Percentiles rank a stretch among this genome's conserved stretches.
Evolutionary conservation across 2,113 vertebrate species (phyloP).

Genomic region (human): DNA sequence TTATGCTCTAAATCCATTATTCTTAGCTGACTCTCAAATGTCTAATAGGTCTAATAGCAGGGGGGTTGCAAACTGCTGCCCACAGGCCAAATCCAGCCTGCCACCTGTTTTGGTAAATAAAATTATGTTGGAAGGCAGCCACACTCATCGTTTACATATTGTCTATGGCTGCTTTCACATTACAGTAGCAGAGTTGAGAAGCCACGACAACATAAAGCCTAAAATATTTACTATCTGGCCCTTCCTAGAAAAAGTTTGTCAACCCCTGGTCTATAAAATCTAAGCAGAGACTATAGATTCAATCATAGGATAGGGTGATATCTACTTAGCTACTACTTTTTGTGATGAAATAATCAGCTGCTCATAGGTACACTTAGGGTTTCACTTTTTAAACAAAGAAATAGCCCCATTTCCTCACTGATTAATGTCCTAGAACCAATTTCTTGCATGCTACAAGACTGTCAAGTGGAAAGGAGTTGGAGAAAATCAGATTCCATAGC

Average conservation of each 20-base stretch:
- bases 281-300: slow-evolving; percentile 13
- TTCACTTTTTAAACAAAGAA: slow-evolving; percentile 51
- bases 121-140: slow-evolving; percentile 13
- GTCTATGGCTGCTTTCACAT: neutral
- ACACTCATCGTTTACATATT: neutral
- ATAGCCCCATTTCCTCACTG: slow-evolving; percentile 28
- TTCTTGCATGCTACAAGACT: neutral
- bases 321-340: neutral
- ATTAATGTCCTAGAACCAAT: neutral
- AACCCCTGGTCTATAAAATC: neutral
- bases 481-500: slow-evolving; percentile 3
- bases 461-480: neutral
- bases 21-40: neutral
- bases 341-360: neutral
- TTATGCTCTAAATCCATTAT: neutral
- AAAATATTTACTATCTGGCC: neutral
- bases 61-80: neutral
- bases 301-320: neutral
- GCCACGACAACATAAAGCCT: neutral
- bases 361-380: neutral
- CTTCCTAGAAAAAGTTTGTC: neutral
- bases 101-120: slow-evolving; percentile 48
- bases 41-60: neutral
- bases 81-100: slow-evolving; percentile 24
- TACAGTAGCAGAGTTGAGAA: neutral